Evolutionary conservation across 2,888 invertebrate genomes (phyloP).

Genomic region (Nymphalis c-album): DNA sequence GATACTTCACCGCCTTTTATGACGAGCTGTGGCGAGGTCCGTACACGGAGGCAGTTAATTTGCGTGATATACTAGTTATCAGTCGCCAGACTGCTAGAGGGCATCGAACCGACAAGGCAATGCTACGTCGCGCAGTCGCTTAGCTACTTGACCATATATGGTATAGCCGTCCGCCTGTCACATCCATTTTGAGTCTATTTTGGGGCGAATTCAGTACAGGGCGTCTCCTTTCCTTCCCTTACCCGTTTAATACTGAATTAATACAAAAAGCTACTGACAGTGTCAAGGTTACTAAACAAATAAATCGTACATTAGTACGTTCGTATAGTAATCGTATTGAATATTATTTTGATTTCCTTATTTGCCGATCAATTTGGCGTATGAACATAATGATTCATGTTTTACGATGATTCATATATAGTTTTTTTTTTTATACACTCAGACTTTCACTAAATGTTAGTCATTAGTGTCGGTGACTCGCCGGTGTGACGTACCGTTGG

Average conservation of each 20-base stretch:
- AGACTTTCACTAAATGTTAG: constrained; percentile 39
- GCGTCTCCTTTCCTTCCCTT: constrained; percentile 44
- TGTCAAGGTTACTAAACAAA: constrained; percentile 55
- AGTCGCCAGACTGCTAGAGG: constrained; percentile 54
- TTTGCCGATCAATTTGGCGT: constrained; percentile 34
- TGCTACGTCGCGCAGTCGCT: constrained; percentile 77
- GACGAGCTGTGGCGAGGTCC: constrained; percentile 49
- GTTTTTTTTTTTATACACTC: constrained; percentile 29
- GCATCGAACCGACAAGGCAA: constrained; percentile 72
- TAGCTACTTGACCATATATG: constrained; percentile 76
- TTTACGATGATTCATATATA: constrained; percentile 37
- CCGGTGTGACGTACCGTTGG: constrained; percentile 28
- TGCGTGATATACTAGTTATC: constrained; percentile 50
- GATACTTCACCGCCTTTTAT: constrained; percentile 72
- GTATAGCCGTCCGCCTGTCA: constrained; percentile 67
- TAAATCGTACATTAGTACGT: constrained; percentile 6
- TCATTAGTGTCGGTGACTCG: constrained; percentile 21
- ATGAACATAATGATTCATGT: constrained; percentile 37
- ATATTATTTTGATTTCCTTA: constrained; percentile 33
- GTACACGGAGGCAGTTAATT: constrained; percentile 40
- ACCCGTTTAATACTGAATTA: constrained; percentile 36
- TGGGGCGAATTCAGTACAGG: constrained; percentile 49
- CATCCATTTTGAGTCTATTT: constrained; percentile 65
- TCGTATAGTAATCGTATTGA: constrained; percentile 28
- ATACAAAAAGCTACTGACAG: constrained; percentile 39